Percentiles rank a stretch among this genome's conserved stretches.
phyloP scores from a whole-genome alignment of 2,888 invertebrate species.

The Aleiodes testaceus region DNA sequence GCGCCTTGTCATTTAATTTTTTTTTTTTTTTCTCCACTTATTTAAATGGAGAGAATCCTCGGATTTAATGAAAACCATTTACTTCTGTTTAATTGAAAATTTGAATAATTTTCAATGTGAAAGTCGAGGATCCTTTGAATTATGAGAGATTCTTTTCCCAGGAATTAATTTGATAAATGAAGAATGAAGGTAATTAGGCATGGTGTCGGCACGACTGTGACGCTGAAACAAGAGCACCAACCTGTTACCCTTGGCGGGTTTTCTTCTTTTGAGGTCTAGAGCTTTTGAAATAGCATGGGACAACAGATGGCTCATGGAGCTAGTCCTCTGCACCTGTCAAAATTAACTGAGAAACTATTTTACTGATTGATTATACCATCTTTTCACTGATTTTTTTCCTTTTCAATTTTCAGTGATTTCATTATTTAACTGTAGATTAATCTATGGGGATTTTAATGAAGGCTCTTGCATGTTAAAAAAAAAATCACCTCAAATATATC shows the following conservation, averaged over 20 bases:
- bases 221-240: constrained; percentile 51
- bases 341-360: constrained; percentile 5
- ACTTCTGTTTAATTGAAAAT: too few species aligned
- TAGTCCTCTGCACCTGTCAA: constrained; percentile 52
- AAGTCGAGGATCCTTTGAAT: too few species aligned
- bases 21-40: constrained; percentile 39
- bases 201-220: constrained; percentile 25
- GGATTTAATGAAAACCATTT: too few species aligned
- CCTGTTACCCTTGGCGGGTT: constrained; percentile 58
- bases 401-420: neutral
- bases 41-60: constrained; percentile 34
- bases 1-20: constrained; percentile 52
- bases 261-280: constrained; percentile 41
- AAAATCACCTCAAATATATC: neutral
- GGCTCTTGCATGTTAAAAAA: neutral
- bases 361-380: constrained; percentile 9
- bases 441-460: too few species aligned
- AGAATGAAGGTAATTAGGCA: constrained; percentile 16
- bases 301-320: constrained; percentile 64
- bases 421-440: too few species aligned
- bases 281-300: constrained; percentile 56
- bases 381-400: constrained; percentile 11
- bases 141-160: too few species aligned
- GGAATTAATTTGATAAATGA: constrained; percentile 30
- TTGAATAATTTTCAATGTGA: too few species aligned